Evolutionary conservation across 2,797 vertebrate genomes (phyloP).

Genomic region (Scomberomorus guttatus): DNA sequence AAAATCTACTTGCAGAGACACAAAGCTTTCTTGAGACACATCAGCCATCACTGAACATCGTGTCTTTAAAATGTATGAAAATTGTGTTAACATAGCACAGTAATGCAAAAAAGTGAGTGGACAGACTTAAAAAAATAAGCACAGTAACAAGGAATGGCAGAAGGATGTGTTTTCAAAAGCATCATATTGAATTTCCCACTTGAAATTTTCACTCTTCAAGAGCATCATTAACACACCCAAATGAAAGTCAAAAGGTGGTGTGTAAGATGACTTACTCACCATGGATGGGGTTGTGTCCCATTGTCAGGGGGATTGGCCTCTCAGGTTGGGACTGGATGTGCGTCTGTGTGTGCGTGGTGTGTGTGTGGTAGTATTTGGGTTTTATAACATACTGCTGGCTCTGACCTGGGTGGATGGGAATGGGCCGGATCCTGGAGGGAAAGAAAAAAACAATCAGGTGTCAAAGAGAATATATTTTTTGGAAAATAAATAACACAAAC

Average conservation of each 20-base stretch:
- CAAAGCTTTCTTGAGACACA: not conserved
- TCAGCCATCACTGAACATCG: not conserved
- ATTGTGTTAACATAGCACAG: not conserved
- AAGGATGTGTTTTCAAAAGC: not conserved
- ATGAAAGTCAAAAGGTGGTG: not conserved
- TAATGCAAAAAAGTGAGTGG: not conserved
- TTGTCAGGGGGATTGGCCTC: constrained; percentile 88
- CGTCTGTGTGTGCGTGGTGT: constrained; percentile 86
- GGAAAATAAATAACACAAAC: not conserved
- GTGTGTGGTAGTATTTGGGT: constrained; percentile 92
- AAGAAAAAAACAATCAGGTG: constrained; percentile 12
- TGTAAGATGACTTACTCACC: constrained; percentile 85
- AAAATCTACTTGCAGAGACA: not conserved
- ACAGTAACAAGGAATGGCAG: not conserved
- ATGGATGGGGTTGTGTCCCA: constrained; percentile 87
- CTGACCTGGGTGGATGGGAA: constrained; percentile 89
- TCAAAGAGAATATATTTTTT: not conserved
- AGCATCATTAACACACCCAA: not conserved
- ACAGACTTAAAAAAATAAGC: not conserved
- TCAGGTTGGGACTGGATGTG: constrained; percentile 87
- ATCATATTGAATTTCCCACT: not conserved
- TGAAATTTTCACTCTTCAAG: not conserved
- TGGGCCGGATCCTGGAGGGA: constrained; percentile 87
- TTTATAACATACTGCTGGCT: constrained; percentile 93
- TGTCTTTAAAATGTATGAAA: not conserved